Base-by-base conservation (phyloP, 2,797 vertebrate genomes). In the Leptoclinus maculatus region DNA sequence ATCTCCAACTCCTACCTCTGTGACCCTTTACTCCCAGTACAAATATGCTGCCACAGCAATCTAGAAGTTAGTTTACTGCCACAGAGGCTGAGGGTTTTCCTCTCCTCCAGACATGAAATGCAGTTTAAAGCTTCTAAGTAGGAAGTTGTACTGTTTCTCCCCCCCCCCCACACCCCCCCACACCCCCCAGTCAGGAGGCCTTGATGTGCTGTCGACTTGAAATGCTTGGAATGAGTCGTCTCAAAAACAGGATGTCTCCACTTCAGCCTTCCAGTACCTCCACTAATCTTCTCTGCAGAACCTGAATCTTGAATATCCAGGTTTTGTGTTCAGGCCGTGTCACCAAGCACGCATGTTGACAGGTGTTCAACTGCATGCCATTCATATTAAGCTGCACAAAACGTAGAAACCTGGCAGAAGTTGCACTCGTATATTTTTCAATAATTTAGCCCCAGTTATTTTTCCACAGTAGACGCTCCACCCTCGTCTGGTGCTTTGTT, bases 191-290 rank as follows among this genome's bases (percentile, higher is more conserved):
- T 67, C 79, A 60, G 36, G 58, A 76, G 25, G 58, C 84, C 85
- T 83, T 83, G 83, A 86, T 80, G 63, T 57, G 3, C 63, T 45
- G 54, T 45, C 66, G 68, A 70, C 71, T 45, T 72, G 47, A 84
- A 85, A 83, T 78, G 66, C 43, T 69, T 85, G 89, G 84, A 86
- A 89, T 89, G 82, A 79, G n/a, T 66, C 32, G 80, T 72, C 51
- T 80, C 73, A 65, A 84, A 87, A 90, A 86, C 87, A 87, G 83
- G 85, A 90, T 88, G 83, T 76, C 64, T 74, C 66, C 32, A 3
- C 66, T 68, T 23, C 66, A 0, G 51, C 66, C 23, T 60, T 66
- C 36, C 57, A 17, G 38, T 25, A 25, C 60, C 27, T 34, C 23
- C 8, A 14, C 57, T 74, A 34, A 25, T 70, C 25, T 71, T 82